Evolutionary conservation across 2,888 invertebrate genomes (phyloP).

Genomic region (Tetheella fluctuosa): DNA sequence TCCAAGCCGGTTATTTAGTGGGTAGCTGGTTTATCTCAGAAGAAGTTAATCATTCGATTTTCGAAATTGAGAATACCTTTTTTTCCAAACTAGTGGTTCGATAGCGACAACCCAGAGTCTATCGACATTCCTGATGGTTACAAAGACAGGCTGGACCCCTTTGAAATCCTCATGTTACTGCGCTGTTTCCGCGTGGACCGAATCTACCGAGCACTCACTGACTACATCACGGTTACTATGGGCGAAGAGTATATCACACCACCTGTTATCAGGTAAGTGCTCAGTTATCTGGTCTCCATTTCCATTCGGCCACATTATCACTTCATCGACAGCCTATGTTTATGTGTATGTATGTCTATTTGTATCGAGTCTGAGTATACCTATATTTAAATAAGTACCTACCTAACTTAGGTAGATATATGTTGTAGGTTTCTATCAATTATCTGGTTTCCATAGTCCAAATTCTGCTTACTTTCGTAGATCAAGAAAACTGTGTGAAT

Average conservation of each 20-base stretch:
- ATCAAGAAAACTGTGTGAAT: no score
- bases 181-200: slow-evolving; percentile 96
- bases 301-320: neutral
- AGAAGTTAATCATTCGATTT: neutral
- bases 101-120: slow-evolving; percentile 92
- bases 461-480: no score
- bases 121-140: slow-evolving; percentile 88
- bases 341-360: no score
- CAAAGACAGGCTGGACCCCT: slow-evolving; percentile 85
- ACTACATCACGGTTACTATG: slow-evolving; percentile 92
- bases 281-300: no score
- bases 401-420: no score
- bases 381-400: no score
- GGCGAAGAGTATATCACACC: slow-evolving; percentile 95
- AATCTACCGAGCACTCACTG: slow-evolving; percentile 92
- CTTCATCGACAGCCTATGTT: neutral
- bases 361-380: no score
- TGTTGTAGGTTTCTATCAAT: no score
- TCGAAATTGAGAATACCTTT: neutral
- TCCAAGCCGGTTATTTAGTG: no score
- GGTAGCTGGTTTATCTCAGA: no score
- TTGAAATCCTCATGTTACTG: slow-evolving; percentile 91
- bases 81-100: slow-evolving; percentile 87
- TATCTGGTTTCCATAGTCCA: no score
- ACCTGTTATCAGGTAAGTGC: slow-evolving; percentile 87